Evolutionary conservation across 2,888 invertebrate species (phyloP), one percentile per base, ranked within the genome.

Genomic region (Eucera pruinosa): DNA sequence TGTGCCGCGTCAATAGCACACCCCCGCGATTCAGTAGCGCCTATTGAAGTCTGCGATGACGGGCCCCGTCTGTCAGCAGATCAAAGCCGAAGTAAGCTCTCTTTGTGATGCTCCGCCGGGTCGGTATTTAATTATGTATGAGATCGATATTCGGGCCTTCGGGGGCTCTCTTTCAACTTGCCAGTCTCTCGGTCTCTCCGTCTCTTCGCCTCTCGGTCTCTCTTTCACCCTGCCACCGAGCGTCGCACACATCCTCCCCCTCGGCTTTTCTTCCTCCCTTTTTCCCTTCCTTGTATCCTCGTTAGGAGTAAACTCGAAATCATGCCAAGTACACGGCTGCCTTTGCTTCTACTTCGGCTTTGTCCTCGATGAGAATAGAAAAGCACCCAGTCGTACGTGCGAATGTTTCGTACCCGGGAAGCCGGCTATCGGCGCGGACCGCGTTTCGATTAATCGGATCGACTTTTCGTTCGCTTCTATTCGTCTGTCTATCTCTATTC

Each of bases 121-220:
- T 89, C 89, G 90, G 89, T 91, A 92, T 92, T 92, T 92, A 92
- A 92, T 92, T 92, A 92, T 92, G 91, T 89, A 92, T 89, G 89
- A 89, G 90, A 92, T 92, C 91, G 91, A 92, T 91, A 92, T 90
- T 90, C 85, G 87, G 89, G 91, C 90, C 91, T 91, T 88, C 88
- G 88, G 90, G 91, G 87, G 75, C 77, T 80, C 80, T 75, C 72
- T 74, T 72, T 82, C 83, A 81, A 75, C 74, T 71, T 78, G 68
- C 66, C 65, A 45, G 64, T 47, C 61, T 55, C 64, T 65, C 66
- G 15, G 41, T 75, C 55, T 75, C 76, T 41, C 64, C 52, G 43
- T 79, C 47, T 54, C 70, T 48, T 45, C 58, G 54, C 64, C 75
- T 60, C 70, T 57, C 50, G 57, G 58, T 43, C 66, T 25, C 61